phyloP scores from a whole-genome alignment of 30 jellyfish, hydroid and myxozoan species.

The Nemopilema nomurai region DNA sequence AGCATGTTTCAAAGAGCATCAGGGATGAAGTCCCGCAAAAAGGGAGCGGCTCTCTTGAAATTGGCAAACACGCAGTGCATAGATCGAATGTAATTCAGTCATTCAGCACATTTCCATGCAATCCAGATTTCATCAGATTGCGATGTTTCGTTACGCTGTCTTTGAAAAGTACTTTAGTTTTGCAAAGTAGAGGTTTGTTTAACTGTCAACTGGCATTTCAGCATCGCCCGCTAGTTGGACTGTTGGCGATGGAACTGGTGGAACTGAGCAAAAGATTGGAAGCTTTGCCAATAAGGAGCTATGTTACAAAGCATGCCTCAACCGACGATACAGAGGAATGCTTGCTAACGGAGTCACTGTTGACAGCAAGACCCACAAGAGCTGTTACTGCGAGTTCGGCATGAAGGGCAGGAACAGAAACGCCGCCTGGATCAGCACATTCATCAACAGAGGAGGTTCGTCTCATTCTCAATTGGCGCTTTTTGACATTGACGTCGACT shows the following conservation, averaged over 20 bases:
- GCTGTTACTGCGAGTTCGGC: slow-evolving; percentile 51
- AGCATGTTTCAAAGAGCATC: too few relatives aligned
- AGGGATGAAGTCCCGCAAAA: too few relatives aligned
- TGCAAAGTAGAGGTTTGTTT: slow-evolving; percentile 1
- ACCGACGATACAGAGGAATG: slow-evolving; percentile 20
- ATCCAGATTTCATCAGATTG: too few relatives aligned
- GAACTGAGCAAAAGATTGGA: slow-evolving; percentile 48
- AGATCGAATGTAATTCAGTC: too few relatives aligned
- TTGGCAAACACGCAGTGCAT: too few relatives aligned
- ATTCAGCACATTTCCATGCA: too few relatives aligned
- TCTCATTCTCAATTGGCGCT: not conserved
- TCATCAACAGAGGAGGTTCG: slow-evolving; percentile 41
- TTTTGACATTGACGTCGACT: too few relatives aligned
- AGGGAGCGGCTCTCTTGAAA: too few relatives aligned
- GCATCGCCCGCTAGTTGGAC: slow-evolving; percentile 45
- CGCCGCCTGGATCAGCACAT: slow-evolving; percentile 36
- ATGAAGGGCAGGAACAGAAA: slow-evolving; percentile 47
- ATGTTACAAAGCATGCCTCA: slow-evolving; percentile 36
- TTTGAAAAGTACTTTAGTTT: too few relatives aligned
- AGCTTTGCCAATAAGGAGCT: slow-evolving; percentile 40
- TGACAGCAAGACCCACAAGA: slow-evolving; percentile 27
- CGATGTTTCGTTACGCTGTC: too few relatives aligned
- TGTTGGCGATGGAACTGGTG: slow-evolving; percentile 51
- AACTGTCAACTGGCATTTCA: not conserved
- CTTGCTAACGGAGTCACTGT: slow-evolving; percentile 60